These are phyloP conservation scores for Elmis aenea DNA, from an alignment of 2,888 invertebrate species.

Conservation along the genomic window DNA sequence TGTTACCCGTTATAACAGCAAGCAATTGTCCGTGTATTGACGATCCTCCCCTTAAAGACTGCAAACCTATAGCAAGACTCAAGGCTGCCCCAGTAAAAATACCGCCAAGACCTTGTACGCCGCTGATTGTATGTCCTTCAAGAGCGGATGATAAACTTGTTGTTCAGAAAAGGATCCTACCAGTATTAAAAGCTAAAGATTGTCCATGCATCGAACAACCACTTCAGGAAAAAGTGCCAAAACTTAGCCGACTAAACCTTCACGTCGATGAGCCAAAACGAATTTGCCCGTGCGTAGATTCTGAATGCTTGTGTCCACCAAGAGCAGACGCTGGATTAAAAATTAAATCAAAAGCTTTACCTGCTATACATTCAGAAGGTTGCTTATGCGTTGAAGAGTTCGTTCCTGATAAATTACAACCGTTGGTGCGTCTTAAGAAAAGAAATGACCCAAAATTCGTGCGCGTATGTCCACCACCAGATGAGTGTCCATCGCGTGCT, in stretches of 20 bases:
- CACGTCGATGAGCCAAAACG: constrained; percentile 8
- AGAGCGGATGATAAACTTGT: constrained; percentile 22
- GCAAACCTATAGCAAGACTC: background rate
- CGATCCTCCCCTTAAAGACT: constrained; percentile 1
- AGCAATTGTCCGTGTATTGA: constrained; percentile 24
- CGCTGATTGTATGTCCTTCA: constrained; percentile 8
- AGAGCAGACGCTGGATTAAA: constrained; percentile 14
- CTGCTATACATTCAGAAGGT: constrained; percentile 6
- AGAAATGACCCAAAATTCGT: background rate
- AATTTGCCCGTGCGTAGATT: constrained; percentile 3
- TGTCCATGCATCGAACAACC: constrained; percentile 25
- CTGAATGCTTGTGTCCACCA: too few relatives aligned
- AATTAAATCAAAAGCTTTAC: constrained; percentile 11
- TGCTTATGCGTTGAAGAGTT: constrained; percentile 10
- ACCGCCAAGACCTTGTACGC: constrained; percentile 7
- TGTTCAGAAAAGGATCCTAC: constrained; percentile 21
- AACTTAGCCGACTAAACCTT: constrained; percentile 7
- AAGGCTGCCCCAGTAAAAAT: constrained; percentile 5
- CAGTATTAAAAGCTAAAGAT: constrained; percentile 10
- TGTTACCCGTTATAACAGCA: constrained; percentile 18
- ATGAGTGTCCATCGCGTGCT: constrained; percentile 9
- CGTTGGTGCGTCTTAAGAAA: background rate
- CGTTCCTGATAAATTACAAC: background rate
- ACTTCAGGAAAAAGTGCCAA: constrained; percentile 9
- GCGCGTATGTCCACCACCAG: background rate